phyloP scores from a whole-genome alignment of 2,888 invertebrate species.

The Pocota personata region DNA sequence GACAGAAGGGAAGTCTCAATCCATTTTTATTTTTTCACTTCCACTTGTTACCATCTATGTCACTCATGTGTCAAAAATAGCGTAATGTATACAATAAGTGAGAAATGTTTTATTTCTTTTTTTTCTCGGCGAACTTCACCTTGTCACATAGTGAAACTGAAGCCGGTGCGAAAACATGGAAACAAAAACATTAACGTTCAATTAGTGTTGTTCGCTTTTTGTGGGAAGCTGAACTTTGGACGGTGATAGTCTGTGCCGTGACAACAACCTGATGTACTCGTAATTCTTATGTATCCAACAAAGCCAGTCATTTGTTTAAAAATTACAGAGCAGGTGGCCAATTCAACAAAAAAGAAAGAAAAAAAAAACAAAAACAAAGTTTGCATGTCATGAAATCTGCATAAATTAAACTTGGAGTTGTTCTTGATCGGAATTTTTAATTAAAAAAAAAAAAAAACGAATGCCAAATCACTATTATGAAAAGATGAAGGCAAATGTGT shows the following conservation, averaged over 20 bases:
- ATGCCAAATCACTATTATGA: constrained; percentile 34
- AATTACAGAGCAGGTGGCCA: constrained; percentile 24
- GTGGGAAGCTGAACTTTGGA: not conserved
- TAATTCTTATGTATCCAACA: not conserved
- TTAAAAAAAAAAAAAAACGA: constrained; percentile 13
- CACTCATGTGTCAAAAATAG: constrained; percentile 1
- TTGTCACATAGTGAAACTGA: constrained; percentile 33
- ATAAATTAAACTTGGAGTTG: constrained; percentile 57
- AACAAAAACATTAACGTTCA: constrained; percentile 47
- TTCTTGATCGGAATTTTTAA: constrained; percentile 54
- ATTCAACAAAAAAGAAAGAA: no score
- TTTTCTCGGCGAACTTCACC: constrained; percentile 44
- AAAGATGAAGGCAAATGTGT: not conserved
- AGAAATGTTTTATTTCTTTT: constrained; percentile 1
- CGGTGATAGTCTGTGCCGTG: constrained; percentile 2
- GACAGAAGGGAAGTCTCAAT: not conserved
- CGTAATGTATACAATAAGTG: not conserved
- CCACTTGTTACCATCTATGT: not conserved
- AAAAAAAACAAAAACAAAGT: constrained; percentile 11
- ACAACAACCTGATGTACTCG: constrained; percentile 20
- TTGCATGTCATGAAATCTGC: constrained; percentile 55
- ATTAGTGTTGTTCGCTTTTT: constrained; percentile 38
- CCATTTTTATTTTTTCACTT: not conserved
- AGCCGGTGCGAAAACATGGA: not conserved
- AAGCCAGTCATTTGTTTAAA: not conserved